Base-by-base conservation (phyloP, 2,888 invertebrate genomes). In the Lobophora halterata region DNA sequence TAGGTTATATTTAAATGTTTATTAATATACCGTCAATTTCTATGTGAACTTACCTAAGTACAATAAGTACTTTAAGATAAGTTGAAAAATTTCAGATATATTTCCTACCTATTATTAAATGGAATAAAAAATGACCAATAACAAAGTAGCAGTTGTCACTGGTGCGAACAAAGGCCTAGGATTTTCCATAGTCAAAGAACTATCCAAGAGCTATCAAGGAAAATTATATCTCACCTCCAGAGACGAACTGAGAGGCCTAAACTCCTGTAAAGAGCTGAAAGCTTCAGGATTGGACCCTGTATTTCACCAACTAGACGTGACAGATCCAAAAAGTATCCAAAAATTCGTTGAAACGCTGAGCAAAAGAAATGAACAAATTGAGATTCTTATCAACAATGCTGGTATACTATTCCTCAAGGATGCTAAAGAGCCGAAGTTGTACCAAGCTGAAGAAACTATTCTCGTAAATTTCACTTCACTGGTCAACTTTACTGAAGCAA, bases 151-250 rank as follows among this genome's bases (percentile, higher is more conserved):
- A 1, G 46, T 88, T 1, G 92, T 93, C 16, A 93, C 93, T 2
- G 93, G 93, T n/a, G 83, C 89, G 3, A 93, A 93, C 65, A 93
- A 93, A 74, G 93, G 93, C 0, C 89, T 94, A 27, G 93, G 93
- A 3, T 91, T 83, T 57, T 90, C 88, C 1, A 90, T 92, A 49
- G 92, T 92, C 0, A 91, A 91, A 72, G 89, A 85, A 1, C 74
- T 94, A 1, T 93, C 92, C 61, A 72, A 90, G 49, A 82, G 89
- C 63, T 93, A 89, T 60, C 65, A 90, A 47, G 94, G 93, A 1
- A 80, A 77, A 38, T 93, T 95, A 1, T 93, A 92, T 66, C 71
- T 95, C 26, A 94, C 94, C 28, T 89, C 93, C 0, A 79, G 93
- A 55, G 89, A 92, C 65, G 59, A 67, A 39, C 46, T 54, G 1